Conservation (phyloP, 2,888 invertebrate genomes). For the Oligia fasciuncula region DNA sequence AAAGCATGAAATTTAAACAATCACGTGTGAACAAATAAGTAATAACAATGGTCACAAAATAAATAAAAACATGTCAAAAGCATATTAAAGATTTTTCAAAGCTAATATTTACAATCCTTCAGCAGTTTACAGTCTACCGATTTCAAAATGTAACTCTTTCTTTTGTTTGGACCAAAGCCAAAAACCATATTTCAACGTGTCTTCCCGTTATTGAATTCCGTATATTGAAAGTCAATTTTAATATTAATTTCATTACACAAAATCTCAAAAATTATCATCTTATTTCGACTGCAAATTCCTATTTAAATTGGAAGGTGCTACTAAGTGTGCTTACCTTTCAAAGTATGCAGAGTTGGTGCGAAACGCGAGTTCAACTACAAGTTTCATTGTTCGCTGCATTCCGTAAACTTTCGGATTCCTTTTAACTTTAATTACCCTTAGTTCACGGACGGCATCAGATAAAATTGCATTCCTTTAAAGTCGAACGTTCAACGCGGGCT, state of each 20-base stretch:
- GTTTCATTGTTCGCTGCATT: conserved; percentile 69
- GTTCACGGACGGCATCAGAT: conserved; percentile 73
- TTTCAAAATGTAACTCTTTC: neutral
- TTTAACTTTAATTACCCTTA: conserved; percentile 77
- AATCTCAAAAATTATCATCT: neutral
- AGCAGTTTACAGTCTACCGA: neutral
- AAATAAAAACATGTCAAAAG: too few relatives aligned
- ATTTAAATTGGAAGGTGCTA: conserved; percentile 31
- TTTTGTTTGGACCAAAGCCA: neutral
- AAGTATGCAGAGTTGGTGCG: conserved; percentile 32
- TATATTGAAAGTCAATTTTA: neutral
- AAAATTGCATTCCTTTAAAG: conserved; percentile 77
- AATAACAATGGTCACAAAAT: neutral
- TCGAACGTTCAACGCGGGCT: conserved; percentile 50
- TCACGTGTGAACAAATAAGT: neutral
- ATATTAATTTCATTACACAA: neutral
- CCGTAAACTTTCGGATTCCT: conserved; percentile 70
- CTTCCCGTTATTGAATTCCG: neutral
- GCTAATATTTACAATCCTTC: neutral
- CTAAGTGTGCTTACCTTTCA: conserved; percentile 19
- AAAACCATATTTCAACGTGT: too few relatives aligned
- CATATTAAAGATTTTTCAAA: neutral
- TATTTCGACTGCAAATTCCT: conserved; percentile 11
- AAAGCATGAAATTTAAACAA: too few relatives aligned
- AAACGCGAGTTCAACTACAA: conserved; percentile 63